Conservation (phyloP, 2,113 vertebrate genomes). For the Barnardius zonarius region DNA sequence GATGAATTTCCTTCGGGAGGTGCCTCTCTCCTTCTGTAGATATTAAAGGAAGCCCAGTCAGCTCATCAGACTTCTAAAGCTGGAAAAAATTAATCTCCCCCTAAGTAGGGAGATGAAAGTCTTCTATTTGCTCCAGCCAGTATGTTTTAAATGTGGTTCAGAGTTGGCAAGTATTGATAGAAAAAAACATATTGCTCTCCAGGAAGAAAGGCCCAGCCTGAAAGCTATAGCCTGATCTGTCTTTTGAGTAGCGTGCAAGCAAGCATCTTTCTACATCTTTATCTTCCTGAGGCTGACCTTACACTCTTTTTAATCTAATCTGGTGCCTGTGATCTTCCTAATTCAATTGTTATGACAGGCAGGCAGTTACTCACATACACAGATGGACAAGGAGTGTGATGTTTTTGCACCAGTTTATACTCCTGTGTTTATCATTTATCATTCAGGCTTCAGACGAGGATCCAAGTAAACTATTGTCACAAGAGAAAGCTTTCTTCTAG, state of each 20-base stretch:
- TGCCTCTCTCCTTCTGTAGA: background rate
- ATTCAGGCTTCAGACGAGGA: background rate
- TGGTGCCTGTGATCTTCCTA: background rate
- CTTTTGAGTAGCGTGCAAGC: background rate
- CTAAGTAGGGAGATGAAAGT: conserved; percentile 25
- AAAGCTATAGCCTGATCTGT: background rate
- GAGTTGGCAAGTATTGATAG: conserved; percentile 13
- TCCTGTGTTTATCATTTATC: background rate
- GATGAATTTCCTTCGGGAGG: background rate
- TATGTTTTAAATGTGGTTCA: conserved; percentile 43
- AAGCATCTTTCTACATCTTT: background rate
- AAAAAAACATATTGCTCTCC: conserved; percentile 18
- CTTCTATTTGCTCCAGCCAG: background rate
- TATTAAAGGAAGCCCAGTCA: background rate
- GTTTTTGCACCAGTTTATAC: background rate
- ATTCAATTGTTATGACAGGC: background rate
- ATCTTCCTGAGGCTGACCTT: background rate
- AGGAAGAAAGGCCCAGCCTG: background rate
- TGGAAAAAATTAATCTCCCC: conserved; percentile 32
- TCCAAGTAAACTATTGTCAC: background rate
- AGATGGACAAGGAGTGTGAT: background rate
- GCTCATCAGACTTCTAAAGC: background rate
- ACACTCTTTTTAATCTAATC: background rate
- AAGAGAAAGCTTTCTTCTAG: background rate
- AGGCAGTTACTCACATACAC: background rate